These are phyloP conservation scores for Urophycis tenuis DNA, from an alignment of 2,797 vertebrate genomes.

Conservation along the genomic window DNA sequence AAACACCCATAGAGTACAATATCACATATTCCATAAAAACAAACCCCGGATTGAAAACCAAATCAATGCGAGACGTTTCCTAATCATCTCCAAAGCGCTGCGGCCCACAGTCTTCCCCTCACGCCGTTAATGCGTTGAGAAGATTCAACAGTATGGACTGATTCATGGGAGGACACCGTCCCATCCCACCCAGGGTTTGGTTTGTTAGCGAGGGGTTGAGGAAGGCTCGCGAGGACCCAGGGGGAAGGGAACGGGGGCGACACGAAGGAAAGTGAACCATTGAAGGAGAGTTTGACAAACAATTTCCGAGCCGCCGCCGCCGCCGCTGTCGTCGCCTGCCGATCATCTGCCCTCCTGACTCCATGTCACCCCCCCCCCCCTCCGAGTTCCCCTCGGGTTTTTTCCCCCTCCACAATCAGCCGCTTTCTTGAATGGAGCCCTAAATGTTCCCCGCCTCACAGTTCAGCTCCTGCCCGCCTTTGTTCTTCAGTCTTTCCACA, in stretches of 20 bases:
- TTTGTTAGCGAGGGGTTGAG: neutral
- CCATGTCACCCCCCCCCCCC: neutral
- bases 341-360: neutral
- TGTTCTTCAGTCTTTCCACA: neutral
- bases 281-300: neutral
- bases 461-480: neutral
- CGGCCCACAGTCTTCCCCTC: neutral
- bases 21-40: no score
- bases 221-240: neutral
- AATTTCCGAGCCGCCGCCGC: neutral
- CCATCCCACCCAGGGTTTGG: neutral
- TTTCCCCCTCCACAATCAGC: neutral
- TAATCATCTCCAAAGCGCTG: no score
- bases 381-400: neutral
- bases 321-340: no score
- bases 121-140: neutral
- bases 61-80: no score
- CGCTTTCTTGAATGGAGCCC: neutral
- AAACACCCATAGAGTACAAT: no score
- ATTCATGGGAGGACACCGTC: neutral
- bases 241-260: no score
- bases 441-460: neutral
- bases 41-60: no score
- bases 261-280: neutral
- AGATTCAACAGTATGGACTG: neutral